Base-by-base conservation (phyloP, 1,140 invertebrate species). In the Periplaneta americana region DNA sequence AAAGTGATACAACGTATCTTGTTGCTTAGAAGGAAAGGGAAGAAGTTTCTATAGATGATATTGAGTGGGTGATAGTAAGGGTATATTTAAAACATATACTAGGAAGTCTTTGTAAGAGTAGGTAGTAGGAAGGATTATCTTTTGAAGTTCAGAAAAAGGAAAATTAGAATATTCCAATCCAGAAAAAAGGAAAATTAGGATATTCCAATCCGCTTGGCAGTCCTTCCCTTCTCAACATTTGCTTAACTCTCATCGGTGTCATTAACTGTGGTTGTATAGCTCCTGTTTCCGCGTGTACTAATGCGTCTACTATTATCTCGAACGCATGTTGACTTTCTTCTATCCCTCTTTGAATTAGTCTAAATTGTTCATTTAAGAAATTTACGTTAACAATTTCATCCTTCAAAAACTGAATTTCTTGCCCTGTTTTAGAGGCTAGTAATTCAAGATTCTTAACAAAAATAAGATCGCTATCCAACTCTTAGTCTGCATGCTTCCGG, bases 1-100 rank as follows among this genome's bases (percentile, higher is more conserved):
- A n/a, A n/a, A n/a, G n/a, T n/a, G n/a, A n/a, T n/a, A n/a, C n/a
- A n/a, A n/a, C n/a, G n/a, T n/a, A n/a, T n/a, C n/a, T n/a, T n/a
- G n/a, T n/a, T n/a, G n/a, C n/a, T n/a, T n/a, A n/a, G n/a, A n/a
- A n/a, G n/a, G n/a, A n/a, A n/a, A n/a, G n/a, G n/a, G n/a, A n/a
- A n/a, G n/a, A n/a, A n/a, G n/a, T n/a, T n/a, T n/a, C n/a, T 77
- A 77, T 9, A 77, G 75, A 33, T 77, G 75, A 77, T 77, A 77
- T 13, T 2, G 9, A 13, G 2, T 77, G 3, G 75, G 22, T 2
- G 33, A 34, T 8, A 35, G 1, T 4, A 77, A 77, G 17, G 75
- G 75, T 0, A 35, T 77, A 34, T 77, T n/a, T 35, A 77, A 77
- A 10, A 77, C 33, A 34, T 77, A 77, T 3, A 77, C 75, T 18